Base-by-base conservation (phyloP, 2,888 invertebrate genomes). In the Idaea dimidiata region DNA sequence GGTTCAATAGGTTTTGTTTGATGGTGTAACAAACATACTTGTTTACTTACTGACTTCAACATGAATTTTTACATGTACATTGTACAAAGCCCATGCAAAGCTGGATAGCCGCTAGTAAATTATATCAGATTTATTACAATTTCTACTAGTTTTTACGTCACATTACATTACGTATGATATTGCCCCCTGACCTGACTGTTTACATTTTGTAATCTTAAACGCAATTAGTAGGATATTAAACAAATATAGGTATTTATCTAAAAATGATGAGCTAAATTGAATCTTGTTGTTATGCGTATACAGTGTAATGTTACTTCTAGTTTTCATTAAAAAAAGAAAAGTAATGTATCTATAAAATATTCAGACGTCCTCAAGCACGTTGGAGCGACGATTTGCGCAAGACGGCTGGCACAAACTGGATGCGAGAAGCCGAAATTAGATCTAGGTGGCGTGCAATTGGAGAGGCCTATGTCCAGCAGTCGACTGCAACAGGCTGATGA, bases 131-230 rank as follows among this genome's bases (percentile, higher is more conserved):
- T 7, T 43, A 43, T 43, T 43, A 43, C 43, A 64, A 65, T 66
- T 64, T 67, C 69, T 66, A 56, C 62, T 43, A 18, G 61, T 59
- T 57, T 62, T 79, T 75, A 79, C 80, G 77, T 80, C 74, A 79
- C 71, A 68, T 66, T 69, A 63, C 75, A 71, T 81, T 80, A 79
- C 83, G 79, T 81, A 77, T 77, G 76, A 70, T 72, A 73, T 69
- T 77, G 81, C 75, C 80, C 81, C 72, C 66, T 83, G 83, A 86
- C 84, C 86, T 68, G 58, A 78, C 73, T 82, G 79, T 82, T 81
- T 80, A 43, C 43, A 43, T 43, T 43, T 14, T 8, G 43, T 43
- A 14, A 43, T 43, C 43, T 43, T 43, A 43, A 43, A 43, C 43
- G 14, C 43, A 43, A 43, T 43, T 43, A 43, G 43, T 43, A 43